phyloP scores from a whole-genome alignment of 2,113 vertebrate genomes.

The Chinchilla lanigera region DNA sequence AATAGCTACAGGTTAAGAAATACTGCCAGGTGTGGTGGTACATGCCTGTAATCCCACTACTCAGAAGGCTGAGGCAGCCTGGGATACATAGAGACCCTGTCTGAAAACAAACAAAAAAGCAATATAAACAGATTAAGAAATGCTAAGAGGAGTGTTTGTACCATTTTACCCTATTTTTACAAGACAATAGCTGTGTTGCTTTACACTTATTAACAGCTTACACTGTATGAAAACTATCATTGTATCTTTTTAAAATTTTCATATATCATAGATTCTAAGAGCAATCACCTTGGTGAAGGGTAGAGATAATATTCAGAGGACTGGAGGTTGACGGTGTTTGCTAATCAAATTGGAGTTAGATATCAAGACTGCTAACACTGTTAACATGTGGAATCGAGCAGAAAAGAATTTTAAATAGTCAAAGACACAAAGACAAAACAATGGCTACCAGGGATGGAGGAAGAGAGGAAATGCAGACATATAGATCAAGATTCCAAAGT shows the following conservation, averaged over 20 bases:
- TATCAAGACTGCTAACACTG: neutral
- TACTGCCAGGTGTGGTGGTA: neutral
- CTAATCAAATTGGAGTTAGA: neutral
- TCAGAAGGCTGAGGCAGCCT: neutral
- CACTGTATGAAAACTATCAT: neutral
- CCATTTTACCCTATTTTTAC: constrained; percentile 25
- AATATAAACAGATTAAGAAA: neutral
- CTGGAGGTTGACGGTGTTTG: neutral
- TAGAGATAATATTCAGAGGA: neutral
- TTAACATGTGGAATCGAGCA: neutral
- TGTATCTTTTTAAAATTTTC: neutral
- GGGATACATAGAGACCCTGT: neutral
- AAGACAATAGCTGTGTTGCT: neutral
- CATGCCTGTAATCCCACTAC: too few species aligned
- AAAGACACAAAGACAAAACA: neutral
- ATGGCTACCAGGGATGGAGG: neutral
- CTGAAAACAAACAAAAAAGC: neutral
- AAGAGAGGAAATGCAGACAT: too few species aligned
- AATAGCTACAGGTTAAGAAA: neutral
- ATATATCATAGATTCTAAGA: neutral
- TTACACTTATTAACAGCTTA: neutral
- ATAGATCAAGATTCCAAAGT: neutral
- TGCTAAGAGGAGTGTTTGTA: neutral
- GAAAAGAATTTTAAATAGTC: neutral
- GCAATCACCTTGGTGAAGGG: neutral